These are phyloP conservation scores for Podotricha telesiphe DNA, from an alignment of 2,888 invertebrate genomes.

Conservation along the genomic window DNA sequence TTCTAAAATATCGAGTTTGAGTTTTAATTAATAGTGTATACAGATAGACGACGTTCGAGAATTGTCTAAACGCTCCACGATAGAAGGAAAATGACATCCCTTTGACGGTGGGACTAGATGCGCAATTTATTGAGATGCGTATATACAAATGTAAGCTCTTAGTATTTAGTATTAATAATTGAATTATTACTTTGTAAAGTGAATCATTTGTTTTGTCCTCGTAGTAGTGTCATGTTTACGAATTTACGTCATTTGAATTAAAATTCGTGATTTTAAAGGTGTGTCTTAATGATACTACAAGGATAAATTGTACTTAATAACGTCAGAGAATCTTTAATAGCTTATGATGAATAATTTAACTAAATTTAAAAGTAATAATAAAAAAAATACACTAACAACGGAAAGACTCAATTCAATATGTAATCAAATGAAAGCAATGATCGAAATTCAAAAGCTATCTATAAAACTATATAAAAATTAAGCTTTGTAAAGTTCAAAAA, in stretches of 20 bases:
- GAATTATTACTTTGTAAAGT: background rate
- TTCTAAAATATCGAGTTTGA: background rate
- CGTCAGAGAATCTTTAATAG: no score
- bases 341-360: no score
- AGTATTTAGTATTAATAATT: background rate
- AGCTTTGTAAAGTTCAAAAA: slow-evolving; percentile 41
- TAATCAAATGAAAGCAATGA: background rate
- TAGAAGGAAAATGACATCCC: slow-evolving; percentile 3
- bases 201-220: background rate
- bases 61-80: background rate
- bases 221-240: background rate
- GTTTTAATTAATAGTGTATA: background rate
- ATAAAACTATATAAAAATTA: slow-evolving; percentile 29
- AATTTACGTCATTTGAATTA: background rate
- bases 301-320: no score
- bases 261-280: background rate
- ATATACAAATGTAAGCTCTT: slow-evolving; percentile 43
- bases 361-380: no score
- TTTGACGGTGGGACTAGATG: background rate
- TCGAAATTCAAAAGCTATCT: slow-evolving; percentile 45
- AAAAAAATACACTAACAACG: background rate
- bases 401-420: background rate
- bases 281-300: no score
- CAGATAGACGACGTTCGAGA: background rate
- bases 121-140: slow-evolving; percentile 6